Base-by-base conservation (phyloP, 2,797 vertebrate genomes). In the Chaunax sp. region DNA sequence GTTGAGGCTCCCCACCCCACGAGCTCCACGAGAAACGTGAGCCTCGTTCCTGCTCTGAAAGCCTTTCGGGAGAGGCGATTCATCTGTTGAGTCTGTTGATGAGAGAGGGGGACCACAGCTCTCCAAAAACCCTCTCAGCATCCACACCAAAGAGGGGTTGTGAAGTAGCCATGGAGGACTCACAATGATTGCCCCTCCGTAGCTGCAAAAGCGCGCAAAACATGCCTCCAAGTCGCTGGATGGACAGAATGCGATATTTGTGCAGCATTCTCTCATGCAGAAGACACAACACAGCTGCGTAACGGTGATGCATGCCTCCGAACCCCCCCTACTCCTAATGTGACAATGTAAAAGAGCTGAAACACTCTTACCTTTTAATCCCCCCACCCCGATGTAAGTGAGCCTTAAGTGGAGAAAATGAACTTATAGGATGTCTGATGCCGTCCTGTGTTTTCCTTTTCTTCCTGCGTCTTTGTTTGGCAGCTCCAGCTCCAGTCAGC, bases 21-120 rank as follows among this genome's bases (percentile, higher is more conserved):
- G 54, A 49, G 59, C 60, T 58, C 53, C 37, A 53, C 14, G 8
- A 61, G 41, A 69, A 63, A 70, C 62, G 16, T 45, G 67, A 75
- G 45, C 16, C 62, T 50, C 50, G 16, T 25, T 75, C 46, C 33
- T 54, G 54, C 35, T 69, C 53, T 30, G 12, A 52, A 76, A 81
- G 33, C 72, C 63, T 78, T 49, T 56, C 56, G 80, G 55, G 50
- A 63, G 75, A 82, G 41, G 49, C 72, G 76, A 82, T 85, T 84
- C 85, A 91, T 91, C 91, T 87, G 87, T 64, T 64, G 81, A 75
- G 90, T 90, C 85, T 87, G 86, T 60, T 55, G 79, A 72, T 35
- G 64, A 69, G 55, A 69, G 53, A 53, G n/a, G n/a, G n/a, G n/a
- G n/a, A n/a, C n/a, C n/a, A n/a, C n/a, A 56, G 40, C 56, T 47